Conservation (phyloP, 2,113 vertebrate genomes). For the Lethenteron camtschaticum region DNA sequence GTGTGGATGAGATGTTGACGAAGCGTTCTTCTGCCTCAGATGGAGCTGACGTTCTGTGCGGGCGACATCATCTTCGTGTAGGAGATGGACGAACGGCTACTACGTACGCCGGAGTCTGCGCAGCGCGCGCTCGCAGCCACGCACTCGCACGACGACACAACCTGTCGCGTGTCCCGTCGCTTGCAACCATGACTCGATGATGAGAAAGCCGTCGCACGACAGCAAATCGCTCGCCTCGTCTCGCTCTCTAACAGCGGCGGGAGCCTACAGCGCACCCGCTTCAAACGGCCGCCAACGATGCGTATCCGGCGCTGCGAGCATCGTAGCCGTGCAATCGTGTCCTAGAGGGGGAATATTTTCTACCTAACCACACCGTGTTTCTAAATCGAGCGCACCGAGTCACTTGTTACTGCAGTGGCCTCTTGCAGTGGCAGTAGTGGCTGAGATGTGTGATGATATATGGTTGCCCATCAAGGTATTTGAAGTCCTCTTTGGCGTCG, state of each 20-base stretch:
- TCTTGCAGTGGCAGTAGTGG: no score
- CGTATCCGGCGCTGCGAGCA: no score
- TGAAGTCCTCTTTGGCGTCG: no score
- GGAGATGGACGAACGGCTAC: conserved; percentile 86
- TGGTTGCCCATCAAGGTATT: no score
- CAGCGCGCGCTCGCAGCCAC: background rate
- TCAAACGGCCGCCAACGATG: no score
- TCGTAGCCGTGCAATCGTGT: no score
- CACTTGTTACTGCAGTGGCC: no score
- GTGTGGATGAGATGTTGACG: no score
- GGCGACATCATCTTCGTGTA: conserved; percentile 75
- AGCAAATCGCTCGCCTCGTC: background rate
- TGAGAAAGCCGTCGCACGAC: background rate
- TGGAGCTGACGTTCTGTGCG: conserved; percentile 64
- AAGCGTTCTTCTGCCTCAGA: conserved; percentile 21
- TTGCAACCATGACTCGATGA: background rate
- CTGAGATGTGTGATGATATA: no score
- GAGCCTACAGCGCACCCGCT: background rate
- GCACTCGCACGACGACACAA: background rate
- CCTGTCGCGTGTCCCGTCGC: background rate
- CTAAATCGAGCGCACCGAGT: no score
- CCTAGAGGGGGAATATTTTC: no score
- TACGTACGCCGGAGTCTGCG: conserved; percentile 37
- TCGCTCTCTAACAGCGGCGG: background rate
- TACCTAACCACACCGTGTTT: no score